A percentile compares a stretch with the other conserved stretches of the same genome.
Conservation (phyloP, 2,888 invertebrate genomes). For the Poecilobothrus nobilitatus region DNA sequence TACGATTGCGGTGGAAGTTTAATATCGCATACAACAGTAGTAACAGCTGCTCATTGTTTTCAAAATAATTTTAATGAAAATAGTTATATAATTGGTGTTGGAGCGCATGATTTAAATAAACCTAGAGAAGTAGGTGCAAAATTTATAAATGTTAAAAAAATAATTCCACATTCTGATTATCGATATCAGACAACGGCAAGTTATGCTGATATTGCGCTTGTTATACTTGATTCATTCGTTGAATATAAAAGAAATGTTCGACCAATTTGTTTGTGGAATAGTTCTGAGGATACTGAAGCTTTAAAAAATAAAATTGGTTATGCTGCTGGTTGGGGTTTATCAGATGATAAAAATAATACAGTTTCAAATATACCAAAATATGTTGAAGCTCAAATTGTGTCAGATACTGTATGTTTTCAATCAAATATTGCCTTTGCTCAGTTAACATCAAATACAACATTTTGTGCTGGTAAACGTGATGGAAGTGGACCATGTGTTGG, state of each 20-base stretch:
- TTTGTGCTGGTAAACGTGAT: constrained; percentile 36
- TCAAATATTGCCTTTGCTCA: constrained; percentile 35
- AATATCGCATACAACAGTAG: constrained; percentile 32
- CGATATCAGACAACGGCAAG: constrained; percentile 42
- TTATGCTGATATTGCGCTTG: constrained; percentile 47
- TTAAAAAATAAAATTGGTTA: not conserved
- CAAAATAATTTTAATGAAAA: constrained; percentile 12
- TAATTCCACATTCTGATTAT: constrained; percentile 44
- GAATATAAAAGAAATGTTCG: not conserved
- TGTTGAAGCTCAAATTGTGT: constrained; percentile 45
- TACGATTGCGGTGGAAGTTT: constrained; percentile 38
- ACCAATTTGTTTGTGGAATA: not conserved
- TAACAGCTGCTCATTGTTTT: constrained; percentile 2
- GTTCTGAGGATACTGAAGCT: not conserved
- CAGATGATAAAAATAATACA: constrained; percentile 34
- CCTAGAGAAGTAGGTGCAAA: constrained; percentile 30
- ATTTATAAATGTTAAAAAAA: constrained; percentile 25
- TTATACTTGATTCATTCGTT: constrained; percentile 34
- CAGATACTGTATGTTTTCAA: constrained; percentile 45
- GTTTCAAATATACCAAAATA: constrained; percentile 40
- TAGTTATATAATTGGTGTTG: not conserved
- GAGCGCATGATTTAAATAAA: constrained; percentile 25
- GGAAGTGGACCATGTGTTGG: constrained; percentile 40
- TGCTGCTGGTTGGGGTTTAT: constrained; percentile 50
- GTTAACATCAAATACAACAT: constrained; percentile 30